Evolutionary conservation across 2,888 invertebrate genomes (phyloP), one percentile per base, ranked within the genome.

Genomic region (Lepidocyrtoides sp.): DNA sequence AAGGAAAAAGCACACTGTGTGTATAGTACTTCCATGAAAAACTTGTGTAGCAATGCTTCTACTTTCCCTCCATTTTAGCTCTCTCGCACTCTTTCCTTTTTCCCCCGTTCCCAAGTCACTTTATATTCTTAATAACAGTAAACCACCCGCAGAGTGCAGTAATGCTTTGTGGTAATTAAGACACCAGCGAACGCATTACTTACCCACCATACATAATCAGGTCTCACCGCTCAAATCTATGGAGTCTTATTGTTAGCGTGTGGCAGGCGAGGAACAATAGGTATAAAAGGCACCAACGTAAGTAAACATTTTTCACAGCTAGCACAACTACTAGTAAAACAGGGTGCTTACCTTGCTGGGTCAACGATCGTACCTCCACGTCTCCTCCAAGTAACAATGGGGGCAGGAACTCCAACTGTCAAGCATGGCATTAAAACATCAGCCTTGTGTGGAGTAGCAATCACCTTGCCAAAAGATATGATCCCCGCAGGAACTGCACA

Each of bases 371-470:
- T 91, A 23, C 83, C 77, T 26, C 86, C 91, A 77, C 90, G 79
- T 60, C 77, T 89, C 87, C 92, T 91, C 92, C 92, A 91, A 12
- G 82, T 86, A 75, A 91, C 83, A 84, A 92, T 92, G 8, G 97
- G 97, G 8, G 92, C 83, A 0, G 96, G 96, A 63, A 96, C 96
- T 0, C 97, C 97, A 3, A 97, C 97, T 0, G 97, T 96, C 60
- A 96, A 96, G 94, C 97, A 97, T 2, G 96, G 95, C 44, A 97
- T 95, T 0, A 96, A 96, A 0, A 96, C 96, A 0, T 97, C 96
- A 26, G 96, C 96, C 83, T 97, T 96, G 97, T 97, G 97, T 0
- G 97, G 97, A 91, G 96, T 96, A 14, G 97, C 96, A 2, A 97
- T 95, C 63, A 96, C 95, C 0, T 97, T 97, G 0, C 97, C 97